phyloP scores from a whole-genome alignment of 2,113 vertebrate species.

The Myanophis thanlyinensis region DNA sequence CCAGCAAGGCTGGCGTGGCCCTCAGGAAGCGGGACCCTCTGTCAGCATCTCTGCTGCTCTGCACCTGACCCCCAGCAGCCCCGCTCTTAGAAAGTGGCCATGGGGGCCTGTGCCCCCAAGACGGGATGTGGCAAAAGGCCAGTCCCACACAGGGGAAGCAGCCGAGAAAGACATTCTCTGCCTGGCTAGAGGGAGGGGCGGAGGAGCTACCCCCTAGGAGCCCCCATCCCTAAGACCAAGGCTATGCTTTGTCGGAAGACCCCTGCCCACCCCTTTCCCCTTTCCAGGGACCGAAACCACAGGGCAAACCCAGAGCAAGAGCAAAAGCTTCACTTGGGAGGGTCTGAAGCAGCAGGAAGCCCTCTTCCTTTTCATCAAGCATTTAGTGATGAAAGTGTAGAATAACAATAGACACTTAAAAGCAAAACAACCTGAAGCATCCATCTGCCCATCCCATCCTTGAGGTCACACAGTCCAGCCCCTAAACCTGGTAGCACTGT shows the following conservation, averaged over 20 bases:
- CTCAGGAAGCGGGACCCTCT: not conserved
- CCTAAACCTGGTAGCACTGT: not conserved
- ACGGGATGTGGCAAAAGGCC: not conserved
- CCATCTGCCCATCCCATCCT: not conserved
- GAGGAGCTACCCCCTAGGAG: not conserved
- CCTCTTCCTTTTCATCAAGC: not conserved
- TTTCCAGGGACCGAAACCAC: not conserved
- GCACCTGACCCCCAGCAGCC: not conserved
- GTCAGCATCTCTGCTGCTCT: not conserved
- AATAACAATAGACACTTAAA: not conserved
- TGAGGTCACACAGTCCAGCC: not conserved
- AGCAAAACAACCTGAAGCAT: not conserved
- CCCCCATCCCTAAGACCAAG: not conserved
- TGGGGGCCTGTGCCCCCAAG: not conserved
- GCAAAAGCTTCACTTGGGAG: no score
- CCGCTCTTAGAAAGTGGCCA: no score
- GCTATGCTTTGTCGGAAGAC: not conserved
- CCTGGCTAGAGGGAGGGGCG: not conserved
- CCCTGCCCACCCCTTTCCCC: not conserved
- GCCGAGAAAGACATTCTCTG: not conserved
- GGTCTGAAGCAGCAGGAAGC: not conserved
- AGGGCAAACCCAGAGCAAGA: not conserved
- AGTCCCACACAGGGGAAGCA: not conserved
- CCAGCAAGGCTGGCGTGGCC: not conserved
- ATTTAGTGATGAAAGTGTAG: not conserved